Conservation (phyloP, 2,888 invertebrate genomes). For the Amphimallon solstitiale region DNA sequence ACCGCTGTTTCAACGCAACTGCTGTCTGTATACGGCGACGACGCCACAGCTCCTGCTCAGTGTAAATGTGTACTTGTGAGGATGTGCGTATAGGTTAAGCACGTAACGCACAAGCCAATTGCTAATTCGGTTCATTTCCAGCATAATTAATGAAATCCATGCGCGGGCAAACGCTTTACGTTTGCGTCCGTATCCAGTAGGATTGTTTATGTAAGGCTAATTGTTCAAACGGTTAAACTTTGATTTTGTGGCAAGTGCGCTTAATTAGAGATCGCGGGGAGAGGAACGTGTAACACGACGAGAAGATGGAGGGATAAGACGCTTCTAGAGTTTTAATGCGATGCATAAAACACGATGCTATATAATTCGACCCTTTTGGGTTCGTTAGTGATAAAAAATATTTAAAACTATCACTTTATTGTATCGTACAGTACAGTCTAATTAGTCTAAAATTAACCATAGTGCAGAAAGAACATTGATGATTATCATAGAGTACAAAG, state of each 20-base stretch:
- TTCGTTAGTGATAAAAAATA: too few species aligned
- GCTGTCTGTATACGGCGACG: too few species aligned
- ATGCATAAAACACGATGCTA: too few species aligned
- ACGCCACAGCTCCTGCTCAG: too few species aligned
- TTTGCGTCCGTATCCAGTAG: conserved; percentile 4
- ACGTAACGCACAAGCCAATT: conserved; percentile 46
- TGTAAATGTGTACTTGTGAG: conserved; percentile 35
- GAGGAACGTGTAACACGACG: neutral
- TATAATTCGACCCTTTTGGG: too few species aligned
- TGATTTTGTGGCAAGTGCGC: conserved; percentile 35
- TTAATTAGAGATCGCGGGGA: conserved; percentile 35
- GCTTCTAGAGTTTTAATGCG: neutral
- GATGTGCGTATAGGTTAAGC: conserved; percentile 47
- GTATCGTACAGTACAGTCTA: too few species aligned
- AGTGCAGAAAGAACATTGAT: too few species aligned
- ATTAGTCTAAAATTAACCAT: too few species aligned
- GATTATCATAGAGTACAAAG: too few species aligned
- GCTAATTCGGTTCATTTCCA: conserved; percentile 49
- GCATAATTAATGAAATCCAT: conserved; percentile 49
- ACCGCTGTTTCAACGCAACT: conserved; percentile 48
- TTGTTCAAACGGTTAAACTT: conserved; percentile 39
- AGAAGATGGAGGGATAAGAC: neutral
- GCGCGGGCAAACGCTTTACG: conserved; percentile 40
- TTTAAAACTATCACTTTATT: too few species aligned
- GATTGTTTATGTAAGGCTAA: conserved; percentile 31